Percentiles rank a stretch among this genome's conserved stretches.
These are phyloP conservation scores for Leptoclinus maculatus DNA, from an alignment of 2,797 vertebrate genomes.

Conservation along the genomic window DNA sequence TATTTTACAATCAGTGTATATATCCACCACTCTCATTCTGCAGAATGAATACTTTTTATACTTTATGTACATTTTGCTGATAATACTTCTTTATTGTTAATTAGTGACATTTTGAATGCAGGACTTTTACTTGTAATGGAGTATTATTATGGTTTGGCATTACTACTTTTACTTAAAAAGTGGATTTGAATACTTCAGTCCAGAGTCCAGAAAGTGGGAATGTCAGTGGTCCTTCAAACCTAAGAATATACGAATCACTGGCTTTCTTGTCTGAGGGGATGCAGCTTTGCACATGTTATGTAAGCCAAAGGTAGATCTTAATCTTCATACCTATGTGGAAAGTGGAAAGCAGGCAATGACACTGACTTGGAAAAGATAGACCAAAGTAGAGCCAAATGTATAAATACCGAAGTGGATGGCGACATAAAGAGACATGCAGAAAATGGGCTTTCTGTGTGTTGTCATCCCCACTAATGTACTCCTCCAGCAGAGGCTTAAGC, in stretches of 20 bases:
- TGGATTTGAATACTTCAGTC: neutral
- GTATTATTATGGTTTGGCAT: neutral
- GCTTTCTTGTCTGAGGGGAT: constrained; percentile 49
- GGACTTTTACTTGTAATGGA: neutral
- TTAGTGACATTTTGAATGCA: neutral
- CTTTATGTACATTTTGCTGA: neutral
- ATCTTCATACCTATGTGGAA: constrained; percentile 25
- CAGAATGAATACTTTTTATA: neutral
- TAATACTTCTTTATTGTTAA: neutral
- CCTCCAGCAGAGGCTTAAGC: constrained; percentile 33
- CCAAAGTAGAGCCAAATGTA: constrained; percentile 45
- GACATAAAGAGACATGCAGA: constrained; percentile 23
- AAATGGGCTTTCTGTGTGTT: constrained; percentile 50
- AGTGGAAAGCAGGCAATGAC: constrained; percentile 49
- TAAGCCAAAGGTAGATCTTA: constrained; percentile 28
- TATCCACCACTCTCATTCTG: neutral
- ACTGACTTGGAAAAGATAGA: constrained; percentile 29
- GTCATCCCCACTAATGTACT: constrained; percentile 49
- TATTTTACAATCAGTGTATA: neutral
- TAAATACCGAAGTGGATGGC: constrained; percentile 40
- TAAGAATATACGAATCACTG: constrained; percentile 29
- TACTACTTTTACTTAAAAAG: neutral
- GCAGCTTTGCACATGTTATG: constrained; percentile 15
- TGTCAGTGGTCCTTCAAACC: constrained; percentile 27
- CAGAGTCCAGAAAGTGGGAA: constrained; percentile 19